Evolutionary conservation across 2,113 vertebrate genomes (phyloP), one percentile per base, ranked within the genome.

Genomic region (Monarcha castaneiventris): DNA sequence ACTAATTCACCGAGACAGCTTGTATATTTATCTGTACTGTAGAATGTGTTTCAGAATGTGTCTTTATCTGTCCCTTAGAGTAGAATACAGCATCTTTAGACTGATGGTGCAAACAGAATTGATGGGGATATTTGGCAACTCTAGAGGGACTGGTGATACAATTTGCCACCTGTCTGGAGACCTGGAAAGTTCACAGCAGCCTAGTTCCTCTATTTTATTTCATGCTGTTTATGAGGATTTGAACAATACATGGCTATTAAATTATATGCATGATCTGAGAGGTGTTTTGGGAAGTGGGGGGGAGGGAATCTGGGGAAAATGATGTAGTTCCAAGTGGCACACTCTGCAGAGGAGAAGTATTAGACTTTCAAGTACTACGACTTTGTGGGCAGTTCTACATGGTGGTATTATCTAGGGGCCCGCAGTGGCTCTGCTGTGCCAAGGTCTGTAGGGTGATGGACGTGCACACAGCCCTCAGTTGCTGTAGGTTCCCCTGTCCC

Each of bases 11-110:
- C 2, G 6, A 94, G 92, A 93, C 93, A 84, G 66, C 72, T 90
- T 95, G 75, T 91, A 61, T 96, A 83, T 93, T 95, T 95, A 74
- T 94, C 90, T 88, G 58, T 82, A 49, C 85, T 88, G 81, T n/a
- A 86, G 59, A 86, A 46, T 18, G 52, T 78, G 71, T 88, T 90
- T 95, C 80, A 92, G 83, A 86, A 84, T 17, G 48, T 84, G 76
- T 83, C 89, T 96, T 89, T 94, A 74, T 93, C 68, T 90, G 66
- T 90, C 75, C 67, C 35, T 87, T 71, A 33, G 48, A 43, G 41
- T 46, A 94, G 55, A 85, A 71, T 77, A 51, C 18, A 92, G 37
- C 39, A 62, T 83, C 46, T 88, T 86, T 74, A 88, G 64, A 56
- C 37, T 83, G 49, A 33, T 56, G 68, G 69, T 94, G 69, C 56